phyloP scores from a whole-genome alignment of 2,797 vertebrate species.

The Falco concolor region DNA sequence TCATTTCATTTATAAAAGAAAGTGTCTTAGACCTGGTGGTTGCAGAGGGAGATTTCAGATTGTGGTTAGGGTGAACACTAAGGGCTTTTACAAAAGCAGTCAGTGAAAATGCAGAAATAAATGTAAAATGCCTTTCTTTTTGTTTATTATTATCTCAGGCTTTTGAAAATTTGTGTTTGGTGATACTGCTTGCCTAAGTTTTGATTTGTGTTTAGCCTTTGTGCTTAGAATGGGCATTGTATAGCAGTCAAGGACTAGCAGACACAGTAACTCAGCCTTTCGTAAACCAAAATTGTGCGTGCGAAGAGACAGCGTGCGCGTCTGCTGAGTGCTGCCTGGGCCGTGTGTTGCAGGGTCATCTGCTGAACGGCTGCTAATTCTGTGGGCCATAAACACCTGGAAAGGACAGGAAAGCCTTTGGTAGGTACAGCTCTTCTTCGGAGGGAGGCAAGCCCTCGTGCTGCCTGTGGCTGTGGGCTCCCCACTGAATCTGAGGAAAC shows the following conservation, averaged over 20 bases:
- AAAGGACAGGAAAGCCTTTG: background rate
- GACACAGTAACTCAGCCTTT: background rate
- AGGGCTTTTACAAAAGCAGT: background rate
- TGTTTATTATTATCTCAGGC: background rate
- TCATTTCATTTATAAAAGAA: background rate
- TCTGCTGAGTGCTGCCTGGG: background rate
- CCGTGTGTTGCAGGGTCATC: fast-evolving
- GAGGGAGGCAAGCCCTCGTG: background rate
- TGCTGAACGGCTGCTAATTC: background rate
- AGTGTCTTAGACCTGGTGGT: background rate
- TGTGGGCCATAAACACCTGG: background rate
- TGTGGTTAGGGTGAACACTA: background rate
- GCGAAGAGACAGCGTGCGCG: background rate
- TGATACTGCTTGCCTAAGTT: background rate
- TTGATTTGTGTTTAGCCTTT: background rate
- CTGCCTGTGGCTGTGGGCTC: background rate
- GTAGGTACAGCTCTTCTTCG: background rate
- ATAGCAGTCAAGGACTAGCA: background rate
- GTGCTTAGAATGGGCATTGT: background rate
- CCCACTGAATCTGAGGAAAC: background rate
- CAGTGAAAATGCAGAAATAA: background rate
- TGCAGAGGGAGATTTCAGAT: background rate
- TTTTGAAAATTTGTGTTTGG: background rate
- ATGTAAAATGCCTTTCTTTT: background rate
- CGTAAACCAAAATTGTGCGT: fast-evolving